Conservation (phyloP, 2,888 invertebrate genomes). For the Synanthedon formicaeformis region DNA sequence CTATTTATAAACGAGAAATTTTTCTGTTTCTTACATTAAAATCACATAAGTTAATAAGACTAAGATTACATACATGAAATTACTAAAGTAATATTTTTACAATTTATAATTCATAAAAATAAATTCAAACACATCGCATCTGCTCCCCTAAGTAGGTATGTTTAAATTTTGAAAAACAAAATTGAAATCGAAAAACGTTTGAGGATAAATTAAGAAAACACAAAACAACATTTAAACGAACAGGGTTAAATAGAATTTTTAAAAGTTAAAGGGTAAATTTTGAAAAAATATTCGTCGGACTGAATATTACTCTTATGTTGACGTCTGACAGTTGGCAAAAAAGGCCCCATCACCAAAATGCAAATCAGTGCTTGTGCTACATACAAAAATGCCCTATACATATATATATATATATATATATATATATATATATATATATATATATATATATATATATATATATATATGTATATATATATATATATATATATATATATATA, state of each 20-base stretch:
- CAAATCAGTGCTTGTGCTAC: slow-evolving; percentile 51
- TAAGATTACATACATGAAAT: no score
- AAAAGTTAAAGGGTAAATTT: neutral
- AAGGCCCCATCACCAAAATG: slow-evolving; percentile 50
- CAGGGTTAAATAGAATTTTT: neutral
- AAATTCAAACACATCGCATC: no score
- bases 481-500: neutral
- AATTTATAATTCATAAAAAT: no score
- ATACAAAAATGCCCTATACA: slow-evolving; percentile 19
- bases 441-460: neutral
- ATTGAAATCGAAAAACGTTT: no score
- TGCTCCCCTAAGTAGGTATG: no score
- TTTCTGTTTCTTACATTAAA: no score
- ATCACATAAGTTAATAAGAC: no score
- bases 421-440: neutral
- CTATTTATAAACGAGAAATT: no score
- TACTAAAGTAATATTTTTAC: no score
- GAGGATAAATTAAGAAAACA: neutral
- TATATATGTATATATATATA: neutral
- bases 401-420: neutral
- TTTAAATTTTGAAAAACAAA: no score
- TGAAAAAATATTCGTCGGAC: neutral
- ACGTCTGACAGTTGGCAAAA: slow-evolving; percentile 1
- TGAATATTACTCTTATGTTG: neutral
- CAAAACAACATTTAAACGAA: neutral